Evolutionary conservation across 1,140 invertebrate genomes (phyloP).

Genomic region (Dendroctonus valens): DNA sequence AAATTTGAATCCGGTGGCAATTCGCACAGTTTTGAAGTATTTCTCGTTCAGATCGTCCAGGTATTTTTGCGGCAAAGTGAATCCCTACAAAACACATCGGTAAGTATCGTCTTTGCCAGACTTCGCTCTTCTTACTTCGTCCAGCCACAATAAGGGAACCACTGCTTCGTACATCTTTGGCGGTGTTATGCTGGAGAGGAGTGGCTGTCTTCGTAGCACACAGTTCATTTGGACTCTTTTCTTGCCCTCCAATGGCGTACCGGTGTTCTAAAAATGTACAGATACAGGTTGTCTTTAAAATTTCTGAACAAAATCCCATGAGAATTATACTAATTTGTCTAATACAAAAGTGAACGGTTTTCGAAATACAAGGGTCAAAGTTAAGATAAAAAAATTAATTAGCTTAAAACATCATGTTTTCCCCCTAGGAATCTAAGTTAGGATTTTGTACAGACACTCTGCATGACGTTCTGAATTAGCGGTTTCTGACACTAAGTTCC

Average conservation of each 20-base stretch:
- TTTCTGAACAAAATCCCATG: neutral
- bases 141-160: slow-evolving; percentile 41
- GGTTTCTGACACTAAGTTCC: neutral
- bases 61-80: slow-evolving; percentile 34
- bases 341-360: no score
- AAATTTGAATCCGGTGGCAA: slow-evolving; percentile 28
- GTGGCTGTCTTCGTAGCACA: slow-evolving; percentile 29
- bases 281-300: neutral
- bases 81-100: slow-evolving; percentile 29
- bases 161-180: slow-evolving; percentile 29
- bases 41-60: slow-evolving; percentile 33
- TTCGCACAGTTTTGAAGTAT: slow-evolving; percentile 31
- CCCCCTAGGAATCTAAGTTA: neutral
- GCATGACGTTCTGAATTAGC: no score
- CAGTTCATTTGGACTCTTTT: slow-evolving; percentile 40
- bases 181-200: slow-evolving; percentile 15
- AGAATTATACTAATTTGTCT: no score
- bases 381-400: slow-evolving; percentile 14
- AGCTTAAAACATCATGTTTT: slow-evolving; percentile 1
- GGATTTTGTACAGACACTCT: no score
- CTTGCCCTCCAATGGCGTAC: slow-evolving; percentile 37
- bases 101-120: slow-evolving; percentile 4
- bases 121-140: slow-evolving; percentile 34
- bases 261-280: slow-evolving; percentile 36
- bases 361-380: no score